Evolutionary conservation across 1,140 invertebrate species (phyloP).

Genomic region (Andricus grossulariae): DNA sequence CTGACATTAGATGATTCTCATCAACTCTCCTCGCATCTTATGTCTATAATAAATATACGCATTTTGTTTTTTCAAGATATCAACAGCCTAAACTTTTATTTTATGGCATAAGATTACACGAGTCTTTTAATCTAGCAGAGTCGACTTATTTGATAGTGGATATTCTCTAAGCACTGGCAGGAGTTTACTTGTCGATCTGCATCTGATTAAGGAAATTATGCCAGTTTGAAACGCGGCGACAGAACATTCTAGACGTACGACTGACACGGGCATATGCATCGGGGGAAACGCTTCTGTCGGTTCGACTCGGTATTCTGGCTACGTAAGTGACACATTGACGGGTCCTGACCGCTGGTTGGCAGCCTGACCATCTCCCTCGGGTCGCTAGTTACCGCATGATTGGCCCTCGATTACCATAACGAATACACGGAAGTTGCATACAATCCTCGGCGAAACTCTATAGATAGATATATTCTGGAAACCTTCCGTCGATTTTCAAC

Average conservation of each 20-base stretch:
- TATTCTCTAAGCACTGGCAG: background rate
- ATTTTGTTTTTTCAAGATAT: too few species aligned
- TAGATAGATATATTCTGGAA: constrained; percentile 29
- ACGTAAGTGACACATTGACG: constrained; percentile 76
- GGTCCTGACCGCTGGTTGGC: constrained; percentile 73
- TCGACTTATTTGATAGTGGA: constrained; percentile 13
- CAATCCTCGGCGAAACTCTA: constrained; percentile 48
- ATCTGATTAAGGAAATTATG: constrained; percentile 45
- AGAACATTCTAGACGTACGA: constrained; percentile 62
- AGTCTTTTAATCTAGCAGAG: background rate
- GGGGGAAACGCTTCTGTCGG: constrained; percentile 63
- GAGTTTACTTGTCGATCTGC: constrained; percentile 3
- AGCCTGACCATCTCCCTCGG: constrained; percentile 71
- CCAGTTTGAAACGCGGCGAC: constrained; percentile 58
- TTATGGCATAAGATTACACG: constrained; percentile 33
- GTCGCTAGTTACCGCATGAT: constrained; percentile 75
- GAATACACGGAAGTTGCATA: constrained; percentile 57
- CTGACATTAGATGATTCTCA: too few species aligned
- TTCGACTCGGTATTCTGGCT: constrained; percentile 66
- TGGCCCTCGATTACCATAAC: constrained; percentile 76
- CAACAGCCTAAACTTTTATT: background rate
- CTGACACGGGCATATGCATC: constrained; percentile 61
- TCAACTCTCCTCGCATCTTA: too few species aligned
- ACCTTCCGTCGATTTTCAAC: constrained; percentile 32
- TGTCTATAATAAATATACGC: too few species aligned